These are phyloP conservation scores for Terrapene triunguis DNA, from an alignment of 2,113 vertebrate species.

Conservation along the genomic window DNA sequence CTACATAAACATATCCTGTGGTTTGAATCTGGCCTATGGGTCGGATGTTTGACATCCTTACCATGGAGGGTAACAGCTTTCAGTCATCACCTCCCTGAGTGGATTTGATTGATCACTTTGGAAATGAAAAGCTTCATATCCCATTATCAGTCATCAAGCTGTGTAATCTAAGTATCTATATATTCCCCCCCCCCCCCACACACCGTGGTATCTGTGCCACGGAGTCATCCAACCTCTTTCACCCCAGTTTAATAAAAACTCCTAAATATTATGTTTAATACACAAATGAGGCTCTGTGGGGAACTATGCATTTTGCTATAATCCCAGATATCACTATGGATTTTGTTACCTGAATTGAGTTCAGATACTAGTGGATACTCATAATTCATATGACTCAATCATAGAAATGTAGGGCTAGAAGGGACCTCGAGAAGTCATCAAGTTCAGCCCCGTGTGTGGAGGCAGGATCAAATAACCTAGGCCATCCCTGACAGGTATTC, in stretches of 20 bases:
- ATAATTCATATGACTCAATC: neutral
- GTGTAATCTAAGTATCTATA: constrained; percentile 5
- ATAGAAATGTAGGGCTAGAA: neutral
- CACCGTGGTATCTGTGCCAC: neutral
- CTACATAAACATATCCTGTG: neutral
- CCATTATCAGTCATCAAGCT: constrained; percentile 15
- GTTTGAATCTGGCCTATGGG: neutral
- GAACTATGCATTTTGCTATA: constrained; percentile 18
- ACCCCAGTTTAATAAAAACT: constrained; percentile 40
- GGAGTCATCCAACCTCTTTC: neutral
- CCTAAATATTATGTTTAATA: constrained; percentile 37
- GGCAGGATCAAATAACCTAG: neutral
- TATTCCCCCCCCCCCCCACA: neutral
- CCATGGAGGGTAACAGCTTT: neutral
- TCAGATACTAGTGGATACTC: neutral
- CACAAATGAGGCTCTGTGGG: neutral
- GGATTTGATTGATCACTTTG: constrained; percentile 15
- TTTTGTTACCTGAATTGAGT: constrained; percentile 29
- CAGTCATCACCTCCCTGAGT: neutral
- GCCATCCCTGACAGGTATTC: neutral
- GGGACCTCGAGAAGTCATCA: neutral
- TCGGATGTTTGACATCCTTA: neutral
- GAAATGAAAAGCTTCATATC: constrained; percentile 3
- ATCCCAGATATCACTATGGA: fast-evolving
- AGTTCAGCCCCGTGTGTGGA: neutral